A percentile compares a stretch with the other conserved stretches of the same genome.
Conservation (phyloP, 2,797 vertebrate species). For the Hipposideros larvatus region DNA sequence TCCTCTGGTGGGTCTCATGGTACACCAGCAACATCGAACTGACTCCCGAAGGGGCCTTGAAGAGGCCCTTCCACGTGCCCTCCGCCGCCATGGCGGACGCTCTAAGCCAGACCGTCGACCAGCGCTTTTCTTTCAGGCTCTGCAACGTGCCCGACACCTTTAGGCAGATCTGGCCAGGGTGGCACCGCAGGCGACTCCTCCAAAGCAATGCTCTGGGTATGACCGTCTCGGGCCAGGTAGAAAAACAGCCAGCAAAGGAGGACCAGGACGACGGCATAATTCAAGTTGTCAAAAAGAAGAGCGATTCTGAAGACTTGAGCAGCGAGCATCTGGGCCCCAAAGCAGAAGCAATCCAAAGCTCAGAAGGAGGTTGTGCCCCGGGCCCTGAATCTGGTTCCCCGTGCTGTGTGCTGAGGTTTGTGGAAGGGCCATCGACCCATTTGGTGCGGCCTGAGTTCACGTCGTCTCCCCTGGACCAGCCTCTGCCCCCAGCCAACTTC, state of each 20-base stretch:
- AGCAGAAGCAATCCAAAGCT: background rate
- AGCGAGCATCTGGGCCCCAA: background rate
- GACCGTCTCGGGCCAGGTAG: background rate
- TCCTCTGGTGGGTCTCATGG: slow-evolving; percentile 98
- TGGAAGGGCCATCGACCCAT: rapidly evolving
- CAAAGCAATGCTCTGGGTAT: too few species aligned
- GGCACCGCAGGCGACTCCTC: slow-evolving; percentile 67
- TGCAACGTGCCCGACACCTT: slow-evolving; percentile 87
- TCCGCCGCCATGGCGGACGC: rapidly evolving
- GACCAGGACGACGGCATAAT: background rate
- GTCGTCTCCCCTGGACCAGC: background rate
- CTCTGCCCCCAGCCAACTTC: background rate
- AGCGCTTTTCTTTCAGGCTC: background rate
- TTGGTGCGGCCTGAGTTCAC: background rate
- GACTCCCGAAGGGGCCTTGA: slow-evolving; percentile 79
- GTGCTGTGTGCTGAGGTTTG: background rate
- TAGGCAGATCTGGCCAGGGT: slow-evolving; percentile 85
- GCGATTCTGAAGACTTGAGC: background rate
- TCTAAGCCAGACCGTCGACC: background rate
- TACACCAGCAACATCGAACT: slow-evolving; percentile 96
- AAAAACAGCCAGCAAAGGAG: slow-evolving; percentile 58
- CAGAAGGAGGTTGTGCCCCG: background rate
- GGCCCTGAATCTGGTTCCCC: background rate
- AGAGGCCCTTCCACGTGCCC: rapidly evolving
- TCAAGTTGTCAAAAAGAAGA: background rate